These are phyloP conservation scores for Anolis apletophallus DNA, from an alignment of 2,797 vertebrate species.

Conservation along the genomic window DNA sequence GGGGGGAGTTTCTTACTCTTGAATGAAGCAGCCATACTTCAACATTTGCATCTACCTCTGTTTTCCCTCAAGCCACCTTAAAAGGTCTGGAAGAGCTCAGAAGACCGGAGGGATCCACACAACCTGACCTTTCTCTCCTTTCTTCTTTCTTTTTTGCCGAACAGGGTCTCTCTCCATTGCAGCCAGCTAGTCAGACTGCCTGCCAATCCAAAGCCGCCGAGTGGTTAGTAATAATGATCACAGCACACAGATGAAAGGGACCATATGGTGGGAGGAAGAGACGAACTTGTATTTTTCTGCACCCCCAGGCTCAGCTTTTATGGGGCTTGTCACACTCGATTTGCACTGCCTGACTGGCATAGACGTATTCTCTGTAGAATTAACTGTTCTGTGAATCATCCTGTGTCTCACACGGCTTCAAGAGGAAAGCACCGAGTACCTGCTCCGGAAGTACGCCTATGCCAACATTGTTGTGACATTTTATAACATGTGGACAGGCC, in stretches of 20 bases:
- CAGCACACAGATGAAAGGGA: conserved; percentile 77
- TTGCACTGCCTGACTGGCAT: conserved; percentile 78
- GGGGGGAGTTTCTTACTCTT: not conserved
- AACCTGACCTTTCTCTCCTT: not conserved
- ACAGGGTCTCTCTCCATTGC: not conserved
- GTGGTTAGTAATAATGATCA: conserved; percentile 71
- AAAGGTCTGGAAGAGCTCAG: not conserved
- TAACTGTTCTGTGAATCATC: not conserved
- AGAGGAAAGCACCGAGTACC: not conserved
- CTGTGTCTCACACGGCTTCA: not conserved
- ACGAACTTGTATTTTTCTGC: conserved; percentile 67
- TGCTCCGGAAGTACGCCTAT: not conserved
- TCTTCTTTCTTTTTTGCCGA: not conserved
- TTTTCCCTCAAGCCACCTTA: not conserved
- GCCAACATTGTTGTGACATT: not conserved
- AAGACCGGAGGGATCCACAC: not conserved
- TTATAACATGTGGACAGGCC: not conserved
- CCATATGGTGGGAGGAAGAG: conserved; percentile 79
- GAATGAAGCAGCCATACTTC: not conserved
- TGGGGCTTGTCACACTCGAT: conserved; percentile 79
- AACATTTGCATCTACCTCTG: not conserved
- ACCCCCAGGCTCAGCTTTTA: conserved; percentile 76
- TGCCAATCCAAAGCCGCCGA: conserved; percentile 64
- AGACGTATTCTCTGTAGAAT: conserved; percentile 36
- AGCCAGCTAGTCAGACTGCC: conserved; percentile 26